Conservation (phyloP, 2,888 invertebrate genomes). For the Miltochrista miniata region DNA sequence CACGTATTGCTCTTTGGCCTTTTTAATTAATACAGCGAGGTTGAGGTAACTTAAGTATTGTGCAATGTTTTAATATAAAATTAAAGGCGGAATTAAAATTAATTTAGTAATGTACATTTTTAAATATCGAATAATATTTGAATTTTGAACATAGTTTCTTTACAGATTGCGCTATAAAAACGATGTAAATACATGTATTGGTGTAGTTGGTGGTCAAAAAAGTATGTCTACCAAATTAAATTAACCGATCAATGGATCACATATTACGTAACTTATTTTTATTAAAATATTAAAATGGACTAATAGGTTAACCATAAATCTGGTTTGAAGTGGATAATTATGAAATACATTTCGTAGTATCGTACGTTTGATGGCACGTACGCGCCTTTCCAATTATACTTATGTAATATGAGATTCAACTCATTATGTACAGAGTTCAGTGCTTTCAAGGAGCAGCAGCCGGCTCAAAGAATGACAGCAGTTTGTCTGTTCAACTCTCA, state of each 20-base stretch:
- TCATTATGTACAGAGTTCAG: slow-evolving; percentile 32
- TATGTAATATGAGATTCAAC: slow-evolving; percentile 52
- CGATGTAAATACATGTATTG: slow-evolving; percentile 11
- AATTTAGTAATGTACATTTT: neutral
- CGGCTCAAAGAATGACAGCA: too few species aligned
- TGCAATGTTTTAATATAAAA: neutral
- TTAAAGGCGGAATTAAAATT: neutral
- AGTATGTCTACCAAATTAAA: slow-evolving; percentile 20
- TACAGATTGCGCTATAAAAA: slow-evolving; percentile 5
- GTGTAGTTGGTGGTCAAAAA: slow-evolving; percentile 17
- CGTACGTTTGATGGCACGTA: slow-evolving; percentile 41
- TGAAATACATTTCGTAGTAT: slow-evolving; percentile 58
- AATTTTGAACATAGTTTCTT: slow-evolving; percentile 10
- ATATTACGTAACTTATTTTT: slow-evolving; percentile 31
- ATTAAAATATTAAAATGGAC: slow-evolving; percentile 38
- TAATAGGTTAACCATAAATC: slow-evolving; percentile 60
- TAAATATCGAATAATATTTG: neutral
- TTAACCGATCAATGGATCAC: slow-evolving; percentile 35
- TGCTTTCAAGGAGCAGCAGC: too few species aligned
- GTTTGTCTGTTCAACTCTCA: too few species aligned
- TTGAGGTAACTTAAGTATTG: neutral
- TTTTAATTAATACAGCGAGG: too few species aligned
- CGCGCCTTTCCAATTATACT: slow-evolving; percentile 50
- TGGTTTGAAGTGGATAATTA: slow-evolving; percentile 57
- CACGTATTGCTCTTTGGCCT: neutral